Percentiles rank a stretch among this genome's conserved stretches.
Evolutionary conservation across 2,888 invertebrate genomes (phyloP).

Genomic region (Drosophila borborema): DNA sequence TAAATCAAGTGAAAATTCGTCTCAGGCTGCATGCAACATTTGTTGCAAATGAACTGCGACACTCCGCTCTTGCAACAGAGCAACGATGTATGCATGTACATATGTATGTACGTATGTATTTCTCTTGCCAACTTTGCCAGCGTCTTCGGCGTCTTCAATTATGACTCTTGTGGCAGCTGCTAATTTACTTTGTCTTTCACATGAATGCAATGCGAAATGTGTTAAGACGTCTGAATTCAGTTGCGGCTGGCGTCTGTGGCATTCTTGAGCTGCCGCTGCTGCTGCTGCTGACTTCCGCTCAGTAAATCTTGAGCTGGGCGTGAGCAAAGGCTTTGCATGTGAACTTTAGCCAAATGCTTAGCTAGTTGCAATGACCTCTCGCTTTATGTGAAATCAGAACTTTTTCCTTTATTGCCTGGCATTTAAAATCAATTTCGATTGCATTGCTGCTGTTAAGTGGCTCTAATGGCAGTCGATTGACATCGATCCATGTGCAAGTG

Average conservation of each 20-base stretch:
- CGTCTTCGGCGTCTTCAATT: slow-evolving; percentile 30
- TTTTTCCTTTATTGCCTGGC: slow-evolving; percentile 42
- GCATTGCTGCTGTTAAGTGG: slow-evolving; percentile 56
- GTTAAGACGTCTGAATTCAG: not conserved
- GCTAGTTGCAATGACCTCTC: not conserved
- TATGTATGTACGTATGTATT: not conserved
- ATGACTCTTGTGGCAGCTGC: slow-evolving; percentile 41
- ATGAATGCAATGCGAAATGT: slow-evolving; percentile 1
- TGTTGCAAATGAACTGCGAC: slow-evolving; percentile 68
- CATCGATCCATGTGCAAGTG: slow-evolving; percentile 54
- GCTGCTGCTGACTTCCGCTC: slow-evolving; percentile 60
- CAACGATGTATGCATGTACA: not conserved
- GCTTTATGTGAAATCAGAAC: slow-evolving; percentile 42
- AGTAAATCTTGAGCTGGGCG: slow-evolving; percentile 45
- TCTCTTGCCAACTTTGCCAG: slow-evolving; percentile 24
- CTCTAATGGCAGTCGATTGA: slow-evolving; percentile 61
- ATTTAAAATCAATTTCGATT: slow-evolving; percentile 60
- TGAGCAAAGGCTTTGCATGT: slow-evolving; percentile 37
- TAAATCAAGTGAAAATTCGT: slow-evolving; percentile 75
- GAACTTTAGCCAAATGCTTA: slow-evolving; percentile 5
- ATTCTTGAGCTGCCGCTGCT: slow-evolving; percentile 57
- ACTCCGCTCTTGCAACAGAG: slow-evolving; percentile 21
- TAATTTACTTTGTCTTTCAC: slow-evolving; percentile 40
- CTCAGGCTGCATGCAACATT: slow-evolving; percentile 71
- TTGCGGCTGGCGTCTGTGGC: slow-evolving; percentile 58